Evolutionary conservation across 2,888 invertebrate genomes (phyloP).

Genomic region (Chaetoderma sp.): DNA sequence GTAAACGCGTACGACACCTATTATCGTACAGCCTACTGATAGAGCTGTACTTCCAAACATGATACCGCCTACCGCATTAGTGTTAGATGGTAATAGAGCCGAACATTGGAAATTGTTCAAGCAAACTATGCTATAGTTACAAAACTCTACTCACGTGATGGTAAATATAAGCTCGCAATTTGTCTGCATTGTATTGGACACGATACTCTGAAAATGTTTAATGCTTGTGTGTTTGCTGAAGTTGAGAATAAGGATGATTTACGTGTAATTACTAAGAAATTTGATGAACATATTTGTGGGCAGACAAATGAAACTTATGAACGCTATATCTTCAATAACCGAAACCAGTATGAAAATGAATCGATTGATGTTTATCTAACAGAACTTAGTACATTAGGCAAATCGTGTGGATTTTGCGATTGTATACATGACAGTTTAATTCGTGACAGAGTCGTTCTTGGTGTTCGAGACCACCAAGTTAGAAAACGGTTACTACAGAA

Average conservation of each 20-base stretch:
- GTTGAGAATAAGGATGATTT: slow-evolving; percentile 1
- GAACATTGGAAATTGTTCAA: too few relatives aligned
- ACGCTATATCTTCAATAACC: slow-evolving; percentile 23
- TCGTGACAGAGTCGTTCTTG: slow-evolving; percentile 21
- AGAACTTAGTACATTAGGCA: slow-evolving; percentile 10
- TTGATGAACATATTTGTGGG: slow-evolving; percentile 16
- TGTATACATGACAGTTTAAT: slow-evolving; percentile 10
- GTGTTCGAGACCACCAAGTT: slow-evolving; percentile 22
- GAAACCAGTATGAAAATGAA: slow-evolving; percentile 18
- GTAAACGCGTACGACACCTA: too few relatives aligned
- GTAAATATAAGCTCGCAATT: background rate
- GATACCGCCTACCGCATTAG: too few relatives aligned
- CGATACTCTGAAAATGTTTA: slow-evolving; percentile 7
- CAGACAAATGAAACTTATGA: slow-evolving; percentile 26
- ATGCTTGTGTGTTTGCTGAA: slow-evolving; percentile 9
- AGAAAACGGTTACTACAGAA: slow-evolving; percentile 20
- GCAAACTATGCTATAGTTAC: background rate
- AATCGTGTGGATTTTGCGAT: slow-evolving; percentile 26
- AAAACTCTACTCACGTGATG: background rate
- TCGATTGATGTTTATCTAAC: slow-evolving; percentile 18
- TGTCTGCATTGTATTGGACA: background rate
- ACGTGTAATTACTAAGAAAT: slow-evolving; percentile 10
- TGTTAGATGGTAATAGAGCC: too few relatives aligned
- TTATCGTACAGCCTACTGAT: too few relatives aligned
- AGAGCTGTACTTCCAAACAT: too few relatives aligned